Conservation (phyloP, 2,113 vertebrate genomes). For the Spizaetus ornatus region DNA sequence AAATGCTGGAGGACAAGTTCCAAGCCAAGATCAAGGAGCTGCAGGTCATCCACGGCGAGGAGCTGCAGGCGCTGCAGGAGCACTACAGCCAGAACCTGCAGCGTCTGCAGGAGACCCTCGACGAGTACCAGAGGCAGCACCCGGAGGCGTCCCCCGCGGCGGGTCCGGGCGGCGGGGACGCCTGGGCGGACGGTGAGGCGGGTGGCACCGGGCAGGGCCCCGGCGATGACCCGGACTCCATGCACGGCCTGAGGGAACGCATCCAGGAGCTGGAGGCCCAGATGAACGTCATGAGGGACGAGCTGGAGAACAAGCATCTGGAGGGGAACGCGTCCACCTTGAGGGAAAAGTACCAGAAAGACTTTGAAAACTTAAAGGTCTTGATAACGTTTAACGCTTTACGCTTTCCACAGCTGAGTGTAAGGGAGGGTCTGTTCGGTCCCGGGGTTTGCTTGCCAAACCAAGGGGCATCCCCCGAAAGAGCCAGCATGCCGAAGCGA, state of each 20-base stretch:
- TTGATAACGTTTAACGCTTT: slow-evolving; percentile 11
- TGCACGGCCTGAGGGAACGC: slow-evolving; percentile 81
- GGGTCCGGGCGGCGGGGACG: background rate
- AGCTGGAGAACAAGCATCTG: slow-evolving; percentile 87
- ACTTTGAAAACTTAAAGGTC: slow-evolving; percentile 98
- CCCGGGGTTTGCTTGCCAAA: rapidly evolving
- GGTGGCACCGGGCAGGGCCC: background rate
- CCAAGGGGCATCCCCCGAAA: background rate
- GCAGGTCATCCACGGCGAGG: slow-evolving; percentile 80
- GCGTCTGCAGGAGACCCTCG: slow-evolving; percentile 71
- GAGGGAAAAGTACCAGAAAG: slow-evolving; percentile 94
- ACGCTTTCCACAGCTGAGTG: background rate
- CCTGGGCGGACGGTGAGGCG: background rate
- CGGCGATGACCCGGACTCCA: slow-evolving; percentile 64
- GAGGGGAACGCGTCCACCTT: slow-evolving; percentile 81
- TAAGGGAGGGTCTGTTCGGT: background rate
- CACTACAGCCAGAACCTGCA: slow-evolving; percentile 80
- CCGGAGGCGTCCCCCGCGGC: background rate
- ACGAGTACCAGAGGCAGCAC: slow-evolving; percentile 53
- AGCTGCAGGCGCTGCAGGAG: slow-evolving; percentile 81
- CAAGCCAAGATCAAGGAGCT: slow-evolving; percentile 82
- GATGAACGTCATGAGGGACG: slow-evolving; percentile 88
- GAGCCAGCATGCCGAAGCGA: background rate
- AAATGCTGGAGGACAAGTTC: slow-evolving; percentile 83
- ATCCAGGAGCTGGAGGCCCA: slow-evolving; percentile 91